Percentiles rank a stretch among this genome's conserved stretches.
Conservation (phyloP, 2,113 vertebrate genomes). For the Pseudopodoces humilis region DNA sequence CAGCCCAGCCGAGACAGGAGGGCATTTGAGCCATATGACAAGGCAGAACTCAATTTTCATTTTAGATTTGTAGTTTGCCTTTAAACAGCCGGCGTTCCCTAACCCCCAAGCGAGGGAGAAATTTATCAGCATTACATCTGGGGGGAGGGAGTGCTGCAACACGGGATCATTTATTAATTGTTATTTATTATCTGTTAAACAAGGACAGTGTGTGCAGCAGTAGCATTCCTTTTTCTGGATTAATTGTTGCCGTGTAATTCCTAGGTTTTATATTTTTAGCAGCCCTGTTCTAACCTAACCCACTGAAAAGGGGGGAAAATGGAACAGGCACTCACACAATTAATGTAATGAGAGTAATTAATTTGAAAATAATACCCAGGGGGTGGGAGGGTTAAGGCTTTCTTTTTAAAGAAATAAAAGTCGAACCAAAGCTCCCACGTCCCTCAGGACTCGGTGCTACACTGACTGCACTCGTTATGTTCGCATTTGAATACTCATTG, state of each 20-base stretch:
- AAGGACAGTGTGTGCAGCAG: slow-evolving; percentile 49
- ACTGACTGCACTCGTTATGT: slow-evolving; percentile 67
- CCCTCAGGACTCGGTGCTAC: slow-evolving; percentile 65
- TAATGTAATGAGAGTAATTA: slow-evolving; percentile 67
- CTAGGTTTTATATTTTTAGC: slow-evolving; percentile 65
- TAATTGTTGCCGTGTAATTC: slow-evolving; percentile 65
- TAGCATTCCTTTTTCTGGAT: slow-evolving; percentile 55
- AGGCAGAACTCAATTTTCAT: slow-evolving; percentile 69
- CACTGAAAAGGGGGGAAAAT: slow-evolving; percentile 20
- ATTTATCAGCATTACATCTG: slow-evolving; percentile 62
- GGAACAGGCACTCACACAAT: slow-evolving; percentile 53
- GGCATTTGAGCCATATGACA: slow-evolving; percentile 61
- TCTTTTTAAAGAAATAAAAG: slow-evolving; percentile 56
- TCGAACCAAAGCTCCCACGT: slow-evolving; percentile 42
- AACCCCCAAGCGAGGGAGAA: slow-evolving; percentile 50
- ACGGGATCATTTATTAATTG: slow-evolving; percentile 69
- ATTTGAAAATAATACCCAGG: slow-evolving; percentile 64
- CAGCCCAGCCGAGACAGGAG: slow-evolving; percentile 30
- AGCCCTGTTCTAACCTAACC: slow-evolving; percentile 41
- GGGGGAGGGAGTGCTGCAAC: slow-evolving; percentile 51
- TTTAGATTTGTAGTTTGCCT: slow-evolving; percentile 67
- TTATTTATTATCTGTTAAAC: slow-evolving; percentile 75
- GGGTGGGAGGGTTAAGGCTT: slow-evolving; percentile 49
- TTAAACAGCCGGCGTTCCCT: slow-evolving; percentile 50
- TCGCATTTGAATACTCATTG: slow-evolving; percentile 70